These are phyloP conservation scores for Brachystomella parvula DNA, from an alignment of 1,140 invertebrate species.

Conservation along the genomic window DNA sequence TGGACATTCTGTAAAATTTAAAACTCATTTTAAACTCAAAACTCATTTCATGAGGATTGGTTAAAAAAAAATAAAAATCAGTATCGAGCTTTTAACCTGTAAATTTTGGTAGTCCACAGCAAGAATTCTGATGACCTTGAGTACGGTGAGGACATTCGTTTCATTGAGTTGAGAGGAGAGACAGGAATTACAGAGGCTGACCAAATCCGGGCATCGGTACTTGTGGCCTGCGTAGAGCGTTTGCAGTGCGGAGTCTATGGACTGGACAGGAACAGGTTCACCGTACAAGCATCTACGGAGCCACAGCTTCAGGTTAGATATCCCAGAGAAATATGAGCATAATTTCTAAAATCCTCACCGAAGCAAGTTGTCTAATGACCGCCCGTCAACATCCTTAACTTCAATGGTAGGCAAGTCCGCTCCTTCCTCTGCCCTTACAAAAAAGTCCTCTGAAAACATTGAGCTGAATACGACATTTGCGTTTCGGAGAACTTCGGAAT, in stretches of 20 bases:
- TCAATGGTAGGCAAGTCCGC: constrained; percentile 38
- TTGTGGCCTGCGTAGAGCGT: constrained; percentile 60
- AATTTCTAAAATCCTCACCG: constrained; percentile 43
- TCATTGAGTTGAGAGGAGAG: constrained; percentile 47
- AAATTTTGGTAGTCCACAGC: constrained; percentile 31
- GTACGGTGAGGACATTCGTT: constrained; percentile 48
- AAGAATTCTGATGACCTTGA: constrained; percentile 46
- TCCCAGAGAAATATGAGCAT: not conserved
- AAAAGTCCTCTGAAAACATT: constrained; percentile 46
- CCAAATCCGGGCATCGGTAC: constrained; percentile 56
- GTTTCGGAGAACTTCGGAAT: constrained; percentile 53
- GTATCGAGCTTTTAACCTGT: constrained; percentile 15
- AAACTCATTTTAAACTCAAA: no score
- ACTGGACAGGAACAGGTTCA: constrained; percentile 54
- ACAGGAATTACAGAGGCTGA: constrained; percentile 53
- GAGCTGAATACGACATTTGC: constrained; percentile 56
- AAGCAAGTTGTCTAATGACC: constrained; percentile 60
- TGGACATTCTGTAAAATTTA: not conserved
- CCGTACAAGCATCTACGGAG: constrained; percentile 52
- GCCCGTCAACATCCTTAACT: constrained; percentile 55
- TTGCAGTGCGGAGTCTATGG: constrained; percentile 54
- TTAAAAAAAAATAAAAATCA: not conserved
- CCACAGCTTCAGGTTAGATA: not conserved
- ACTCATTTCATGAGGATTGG: not conserved
- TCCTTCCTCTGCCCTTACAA: constrained; percentile 39